phyloP scores from a whole-genome alignment of 2,888 invertebrate species.

The Nymphalis urticae region DNA sequence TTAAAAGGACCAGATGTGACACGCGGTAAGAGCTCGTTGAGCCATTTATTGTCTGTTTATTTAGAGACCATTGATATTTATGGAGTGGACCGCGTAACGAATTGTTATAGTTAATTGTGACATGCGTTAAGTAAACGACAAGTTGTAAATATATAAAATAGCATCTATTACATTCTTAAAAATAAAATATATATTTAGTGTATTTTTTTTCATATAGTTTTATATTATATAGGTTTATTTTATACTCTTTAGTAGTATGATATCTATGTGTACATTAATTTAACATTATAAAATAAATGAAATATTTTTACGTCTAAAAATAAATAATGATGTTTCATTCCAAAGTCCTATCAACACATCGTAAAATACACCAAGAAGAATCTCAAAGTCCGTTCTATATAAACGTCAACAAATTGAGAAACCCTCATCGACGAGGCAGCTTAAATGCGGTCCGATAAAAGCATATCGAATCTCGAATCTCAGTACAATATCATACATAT shows the following conservation, averaged over 20 bases:
- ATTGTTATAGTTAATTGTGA: neutral
- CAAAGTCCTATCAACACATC: conserved; percentile 23
- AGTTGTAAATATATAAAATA: neutral
- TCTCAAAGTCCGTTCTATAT: conserved; percentile 42
- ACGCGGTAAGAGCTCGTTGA: conserved; percentile 28
- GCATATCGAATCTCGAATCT: conserved; percentile 47
- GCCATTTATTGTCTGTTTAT: conserved; percentile 22
- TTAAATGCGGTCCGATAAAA: conserved; percentile 53
- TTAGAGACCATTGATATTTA: conserved; percentile 16
- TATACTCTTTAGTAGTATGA: no score
- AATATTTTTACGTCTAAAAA: neutral
- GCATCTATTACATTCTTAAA: neutral
- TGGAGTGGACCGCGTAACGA: neutral
- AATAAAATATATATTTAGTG: no score
- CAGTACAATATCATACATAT: conserved; percentile 31
- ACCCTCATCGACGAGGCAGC: conserved; percentile 52
- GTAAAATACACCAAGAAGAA: conserved; percentile 24
- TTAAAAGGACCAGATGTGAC: conserved; percentile 55
- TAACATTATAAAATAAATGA: neutral
- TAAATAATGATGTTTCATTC: conserved; percentile 11
- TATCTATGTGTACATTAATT: no score
- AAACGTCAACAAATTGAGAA: conserved; percentile 61
- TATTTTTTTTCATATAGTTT: no score
- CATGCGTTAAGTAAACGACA: neutral
- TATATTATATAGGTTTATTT: no score